A percentile compares a stretch with the other conserved stretches of the same genome.
Conservation (phyloP, 2,113 vertebrate species). For the Scophthalmus maximus region DNA sequence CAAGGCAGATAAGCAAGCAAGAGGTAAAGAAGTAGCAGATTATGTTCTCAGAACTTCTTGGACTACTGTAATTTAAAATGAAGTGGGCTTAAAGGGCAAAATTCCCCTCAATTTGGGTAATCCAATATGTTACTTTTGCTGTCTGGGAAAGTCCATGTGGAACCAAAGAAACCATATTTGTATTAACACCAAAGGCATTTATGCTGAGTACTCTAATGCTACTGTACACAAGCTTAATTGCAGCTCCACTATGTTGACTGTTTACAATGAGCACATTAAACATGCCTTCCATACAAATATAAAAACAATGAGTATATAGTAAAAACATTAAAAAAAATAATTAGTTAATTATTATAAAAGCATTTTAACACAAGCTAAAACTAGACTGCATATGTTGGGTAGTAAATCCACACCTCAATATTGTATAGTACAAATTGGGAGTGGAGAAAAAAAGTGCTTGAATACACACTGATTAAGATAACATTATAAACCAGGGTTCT, state of each 20-base stretch:
- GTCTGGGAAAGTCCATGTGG: slow-evolving; percentile 55
- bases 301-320: not conserved
- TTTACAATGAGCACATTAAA: slow-evolving; percentile 20
- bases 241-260: slow-evolving; percentile 3
- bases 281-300: not conserved
- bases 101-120: slow-evolving; percentile 65
- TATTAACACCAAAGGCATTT: slow-evolving; percentile 28
- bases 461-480: not conserved
- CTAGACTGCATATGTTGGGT: too few species aligned
- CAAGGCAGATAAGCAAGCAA: slow-evolving; percentile 52
- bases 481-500: too few species aligned
- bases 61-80: slow-evolving; percentile 53
- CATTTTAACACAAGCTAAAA: not conserved
- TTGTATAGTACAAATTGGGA: not conserved
- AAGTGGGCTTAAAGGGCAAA: slow-evolving; percentile 62
- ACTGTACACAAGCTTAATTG: slow-evolving; percentile 15
- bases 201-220: not conserved
- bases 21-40: slow-evolving; percentile 59
- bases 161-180: slow-evolving; percentile 40
- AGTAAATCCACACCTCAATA: not conserved
- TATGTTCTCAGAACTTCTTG: slow-evolving; percentile 56
- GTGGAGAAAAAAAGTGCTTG: too few species aligned
- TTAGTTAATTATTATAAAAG: not conserved
- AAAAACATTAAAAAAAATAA: not conserved
- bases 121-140: slow-evolving; percentile 56